phyloP scores from a whole-genome alignment of 2,113 vertebrate species.

The Dipodomys merriami region DNA sequence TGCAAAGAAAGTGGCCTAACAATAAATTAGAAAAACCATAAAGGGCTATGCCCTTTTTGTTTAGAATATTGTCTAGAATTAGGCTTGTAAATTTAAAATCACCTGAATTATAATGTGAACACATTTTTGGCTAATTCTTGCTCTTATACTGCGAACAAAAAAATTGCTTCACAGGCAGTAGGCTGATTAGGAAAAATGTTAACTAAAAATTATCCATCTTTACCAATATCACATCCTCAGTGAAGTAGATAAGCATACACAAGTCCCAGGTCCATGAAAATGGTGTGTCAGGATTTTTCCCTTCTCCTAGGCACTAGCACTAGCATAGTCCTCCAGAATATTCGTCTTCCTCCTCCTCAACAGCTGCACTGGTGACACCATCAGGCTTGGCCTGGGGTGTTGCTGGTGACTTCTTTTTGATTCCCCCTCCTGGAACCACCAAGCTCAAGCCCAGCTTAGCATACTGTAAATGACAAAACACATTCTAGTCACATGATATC shows the following conservation, averaged over 20 bases:
- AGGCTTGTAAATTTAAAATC: constrained; percentile 29
- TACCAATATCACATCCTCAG: constrained; percentile 69
- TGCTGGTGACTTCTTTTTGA: constrained; percentile 93
- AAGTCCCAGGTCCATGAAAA: constrained; percentile 58
- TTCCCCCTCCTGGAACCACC: constrained; percentile 93
- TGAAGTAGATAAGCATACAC: constrained; percentile 70
- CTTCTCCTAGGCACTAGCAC: constrained; percentile 5
- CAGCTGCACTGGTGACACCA: constrained; percentile 52
- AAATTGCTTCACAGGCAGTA: constrained; percentile 39
- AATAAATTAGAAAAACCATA: neutral
- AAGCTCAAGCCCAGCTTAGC: constrained; percentile 97
- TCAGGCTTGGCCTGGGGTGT: constrained; percentile 87
- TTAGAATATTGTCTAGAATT: neutral
- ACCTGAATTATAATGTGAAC: constrained; percentile 3
- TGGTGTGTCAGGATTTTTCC: constrained; percentile 11
- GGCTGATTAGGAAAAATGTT: constrained; percentile 22
- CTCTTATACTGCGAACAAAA: constrained; percentile 57
- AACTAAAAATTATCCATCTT: constrained; percentile 55
- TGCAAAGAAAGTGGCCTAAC: neutral
- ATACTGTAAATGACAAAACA: constrained; percentile 88
- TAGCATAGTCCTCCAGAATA: constrained; percentile 98
- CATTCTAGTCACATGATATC: neutral
- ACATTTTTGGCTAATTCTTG: neutral
- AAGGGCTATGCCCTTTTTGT: neutral
- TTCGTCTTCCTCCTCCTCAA: constrained; percentile 89